Evolutionary conservation across 2,888 invertebrate genomes (phyloP).

Genomic region (Deilephila elpenor): DNA sequence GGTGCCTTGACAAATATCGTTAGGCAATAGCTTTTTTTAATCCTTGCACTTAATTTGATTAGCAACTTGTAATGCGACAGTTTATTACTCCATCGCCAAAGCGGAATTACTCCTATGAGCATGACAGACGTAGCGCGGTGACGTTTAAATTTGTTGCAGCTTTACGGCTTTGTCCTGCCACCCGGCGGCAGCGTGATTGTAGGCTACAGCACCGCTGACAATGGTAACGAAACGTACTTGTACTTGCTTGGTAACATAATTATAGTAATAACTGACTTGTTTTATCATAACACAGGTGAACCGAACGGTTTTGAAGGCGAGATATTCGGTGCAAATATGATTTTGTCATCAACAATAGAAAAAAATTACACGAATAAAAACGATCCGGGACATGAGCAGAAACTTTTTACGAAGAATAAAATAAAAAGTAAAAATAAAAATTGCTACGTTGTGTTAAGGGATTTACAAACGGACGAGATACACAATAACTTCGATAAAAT

Average conservation of each 20-base stretch:
- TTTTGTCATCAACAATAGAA: constrained; percentile 84
- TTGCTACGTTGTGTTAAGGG: constrained; percentile 65
- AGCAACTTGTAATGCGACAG: constrained; percentile 26
- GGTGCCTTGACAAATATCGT: constrained; percentile 49
- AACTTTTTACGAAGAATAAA: constrained; percentile 62
- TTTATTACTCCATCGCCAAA: constrained; percentile 28
- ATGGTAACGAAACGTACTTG: constrained; percentile 70
- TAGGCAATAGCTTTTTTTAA: constrained; percentile 42
- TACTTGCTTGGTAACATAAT: neutral
- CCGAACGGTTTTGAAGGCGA: constrained; percentile 89
- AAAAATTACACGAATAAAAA: constrained; percentile 63
- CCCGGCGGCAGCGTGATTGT: constrained; percentile 87
- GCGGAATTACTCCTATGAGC: neutral
- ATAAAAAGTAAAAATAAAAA: constrained; percentile 52
- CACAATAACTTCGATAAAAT: constrained; percentile 59
- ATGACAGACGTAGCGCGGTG: neutral
- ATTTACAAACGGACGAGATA: constrained; percentile 61
- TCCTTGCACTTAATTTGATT: constrained; percentile 33
- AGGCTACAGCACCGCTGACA: constrained; percentile 88
- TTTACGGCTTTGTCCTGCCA: constrained; percentile 82
- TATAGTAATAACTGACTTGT: constrained; percentile 20
- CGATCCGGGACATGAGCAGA: constrained; percentile 61
- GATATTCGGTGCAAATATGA: constrained; percentile 87
- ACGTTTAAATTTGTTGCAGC: constrained; percentile 71
- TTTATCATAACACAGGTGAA: constrained; percentile 61